Evolutionary conservation across 1,140 invertebrate species (phyloP).

Genomic region (Ips nitidus): DNA sequence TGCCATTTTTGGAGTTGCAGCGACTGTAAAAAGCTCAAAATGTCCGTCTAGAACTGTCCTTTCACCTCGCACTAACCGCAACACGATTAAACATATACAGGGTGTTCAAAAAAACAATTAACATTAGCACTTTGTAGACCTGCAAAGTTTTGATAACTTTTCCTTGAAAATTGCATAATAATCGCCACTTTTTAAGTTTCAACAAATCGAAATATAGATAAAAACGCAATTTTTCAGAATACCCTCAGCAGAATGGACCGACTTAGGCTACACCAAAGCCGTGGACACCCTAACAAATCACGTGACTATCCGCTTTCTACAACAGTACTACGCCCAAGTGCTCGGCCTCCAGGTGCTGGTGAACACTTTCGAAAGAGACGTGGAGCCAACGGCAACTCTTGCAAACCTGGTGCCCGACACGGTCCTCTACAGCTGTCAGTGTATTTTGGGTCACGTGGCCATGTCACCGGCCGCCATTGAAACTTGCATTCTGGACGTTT

Average conservation of each 20-base stretch:
- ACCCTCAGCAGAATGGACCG: slow-evolving; percentile 70
- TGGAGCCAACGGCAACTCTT: too few relatives aligned
- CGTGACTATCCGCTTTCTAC: slow-evolving; percentile 67
- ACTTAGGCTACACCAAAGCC: slow-evolving; percentile 30
- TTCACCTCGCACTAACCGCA: too few relatives aligned
- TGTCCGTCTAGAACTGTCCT: too few relatives aligned
- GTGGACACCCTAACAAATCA: slow-evolving; percentile 39
- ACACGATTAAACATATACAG: too few relatives aligned
- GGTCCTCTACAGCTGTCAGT: slow-evolving; percentile 45
- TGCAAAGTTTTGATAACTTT: too few relatives aligned
- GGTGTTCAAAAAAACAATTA: too few relatives aligned
- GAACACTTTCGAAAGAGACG: slow-evolving; percentile 65
- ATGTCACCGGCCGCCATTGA: slow-evolving; percentile 50
- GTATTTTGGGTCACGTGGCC: slow-evolving; percentile 48
- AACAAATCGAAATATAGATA: too few relatives aligned
- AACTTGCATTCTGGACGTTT: slow-evolving; percentile 47
- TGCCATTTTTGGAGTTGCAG: too few relatives aligned
- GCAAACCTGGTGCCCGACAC: neutral
- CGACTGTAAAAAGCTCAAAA: too few relatives aligned
- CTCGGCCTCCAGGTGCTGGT: slow-evolving; percentile 87
- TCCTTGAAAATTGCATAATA: too few relatives aligned
- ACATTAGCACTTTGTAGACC: too few relatives aligned
- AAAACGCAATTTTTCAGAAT: slow-evolving; percentile 60
- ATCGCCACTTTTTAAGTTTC: too few relatives aligned
- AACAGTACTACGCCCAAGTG: slow-evolving; percentile 88